Base-by-base conservation (phyloP, 2,888 invertebrate species). In the Scaptomyza polygonia region DNA sequence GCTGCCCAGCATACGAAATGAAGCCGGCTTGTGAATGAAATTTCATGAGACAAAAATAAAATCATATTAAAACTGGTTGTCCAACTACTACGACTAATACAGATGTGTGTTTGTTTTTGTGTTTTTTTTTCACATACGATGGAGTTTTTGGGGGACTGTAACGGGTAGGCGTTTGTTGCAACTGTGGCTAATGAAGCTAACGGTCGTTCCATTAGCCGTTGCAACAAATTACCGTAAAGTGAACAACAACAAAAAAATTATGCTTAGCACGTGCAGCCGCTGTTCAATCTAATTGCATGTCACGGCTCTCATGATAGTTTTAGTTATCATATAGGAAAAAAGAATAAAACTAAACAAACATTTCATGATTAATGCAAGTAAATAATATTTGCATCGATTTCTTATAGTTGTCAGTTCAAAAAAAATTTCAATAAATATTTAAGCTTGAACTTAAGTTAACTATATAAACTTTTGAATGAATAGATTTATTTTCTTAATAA, bases 131-230 rank as follows among this genome's bases (percentile, higher is more conserved):
- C 25, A 25, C 21, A 21, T 21, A 21, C 4, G 69, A 30, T 39
- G 64, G 52, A 64, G 67, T 52, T 49, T 49, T 39, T 55, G 55
- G 62, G 14, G 57, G 39, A 5, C 45, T 34, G 59, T 29, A 32
- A 30, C 51, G 53, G 75, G 72, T 70, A 71, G 83, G 66, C 71
- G 68, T 65, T 48, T 43, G 65, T 39, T 65, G 76, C 79, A 71
- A 58, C 67, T 69, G 81, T 81, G 64, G 78, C 82, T 83, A 83
- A 83, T 86, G 82, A 87, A 83, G 82, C 82, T 87, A 82, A 86
- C 77, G 87, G 87, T 74, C 77, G 87, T 85, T 74, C 56, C 49
- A 58, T 30, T 30, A 45, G 44, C 57, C 44, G 32, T 49, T 54
- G 18, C 62, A 45, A 63, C 67, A 83, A 78, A 75, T 86, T 78